Base-by-base conservation (phyloP, 2,797 vertebrate genomes). In the Natrix natrix region DNA sequence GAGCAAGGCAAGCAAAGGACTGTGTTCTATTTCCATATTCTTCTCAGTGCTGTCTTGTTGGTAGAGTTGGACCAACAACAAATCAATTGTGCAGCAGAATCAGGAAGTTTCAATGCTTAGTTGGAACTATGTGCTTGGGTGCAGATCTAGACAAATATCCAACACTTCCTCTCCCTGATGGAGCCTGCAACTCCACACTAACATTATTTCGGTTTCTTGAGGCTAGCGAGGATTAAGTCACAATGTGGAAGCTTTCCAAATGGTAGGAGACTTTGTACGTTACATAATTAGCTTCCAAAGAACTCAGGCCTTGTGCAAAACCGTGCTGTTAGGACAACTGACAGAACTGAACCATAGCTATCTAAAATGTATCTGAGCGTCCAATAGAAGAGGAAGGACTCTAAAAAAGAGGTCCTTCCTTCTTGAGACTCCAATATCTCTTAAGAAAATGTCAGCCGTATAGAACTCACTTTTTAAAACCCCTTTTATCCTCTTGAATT, bases 401-500 rank as follows among this genome's bases (percentile, higher is more conserved):
- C 22, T 24, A 20, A 83, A 48, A 83, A 43, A 83, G 78, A 24
- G 78, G 10, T 12, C 69, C 78, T 22, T 63, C 6, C 24, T 89
- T 89, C 56, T 56, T 61, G 32, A 86, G n/a, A 20, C 63, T n/a
- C 14, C 66, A 5, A 7, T 26, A 54, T 37, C 17, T 57, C 24
- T 92, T 78, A 26, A 66, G 26, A n/a, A 74, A 32, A 61, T 78
- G 22, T 61, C 48, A 52, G 1, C 26, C 7, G 0, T 59, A 4
- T 55, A 90, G 78, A 59, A 57, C 16, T 91, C 4, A 17, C 48
- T 54, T 55, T 66, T 55, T 55, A 87, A 10, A 94, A 91, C 24
- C 74, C 60, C 37, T 92, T 92, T 22, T 90, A 56, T 89, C 86
- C 96, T 95, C 94, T 97, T 95, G 91, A 63, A 94, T 97, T 92